phyloP scores from a whole-genome alignment of 1,140 invertebrate genomes.

The Chionoecetes opilio region DNA sequence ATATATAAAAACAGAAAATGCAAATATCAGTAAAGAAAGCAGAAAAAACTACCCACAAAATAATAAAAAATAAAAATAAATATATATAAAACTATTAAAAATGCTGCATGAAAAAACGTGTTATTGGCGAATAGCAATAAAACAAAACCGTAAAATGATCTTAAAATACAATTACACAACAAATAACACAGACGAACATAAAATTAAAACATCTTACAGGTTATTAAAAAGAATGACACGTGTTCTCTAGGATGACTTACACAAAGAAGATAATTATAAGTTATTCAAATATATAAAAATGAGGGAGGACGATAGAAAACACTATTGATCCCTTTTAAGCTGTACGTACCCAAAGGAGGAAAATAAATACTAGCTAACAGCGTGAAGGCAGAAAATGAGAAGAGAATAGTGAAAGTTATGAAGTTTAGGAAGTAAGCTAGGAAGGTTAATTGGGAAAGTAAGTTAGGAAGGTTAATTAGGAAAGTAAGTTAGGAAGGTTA shows the following conservation, averaged over 20 bases:
- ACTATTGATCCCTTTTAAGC: no score
- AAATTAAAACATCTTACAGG: no score
- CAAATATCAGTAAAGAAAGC: background rate
- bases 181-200: background rate
- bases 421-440: no score
- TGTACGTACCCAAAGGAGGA: background rate
- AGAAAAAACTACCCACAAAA: background rate
- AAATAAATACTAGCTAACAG: background rate
- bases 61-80: background rate
- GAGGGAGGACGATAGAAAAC: background rate
- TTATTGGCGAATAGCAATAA: background rate
- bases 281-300: no score
- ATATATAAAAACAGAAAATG: background rate
- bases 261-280: background rate
- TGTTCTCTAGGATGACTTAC: no score
- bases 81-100: no score
- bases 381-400: background rate
- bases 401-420: no score
- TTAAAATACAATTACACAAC: background rate
- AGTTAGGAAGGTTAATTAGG: no score
- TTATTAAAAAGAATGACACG: no score
- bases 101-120: background rate
- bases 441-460: no score
- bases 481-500: no score
- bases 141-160: background rate